Base-by-base conservation (phyloP, 2,888 invertebrate species). In the Scrobipalpa costella region DNA sequence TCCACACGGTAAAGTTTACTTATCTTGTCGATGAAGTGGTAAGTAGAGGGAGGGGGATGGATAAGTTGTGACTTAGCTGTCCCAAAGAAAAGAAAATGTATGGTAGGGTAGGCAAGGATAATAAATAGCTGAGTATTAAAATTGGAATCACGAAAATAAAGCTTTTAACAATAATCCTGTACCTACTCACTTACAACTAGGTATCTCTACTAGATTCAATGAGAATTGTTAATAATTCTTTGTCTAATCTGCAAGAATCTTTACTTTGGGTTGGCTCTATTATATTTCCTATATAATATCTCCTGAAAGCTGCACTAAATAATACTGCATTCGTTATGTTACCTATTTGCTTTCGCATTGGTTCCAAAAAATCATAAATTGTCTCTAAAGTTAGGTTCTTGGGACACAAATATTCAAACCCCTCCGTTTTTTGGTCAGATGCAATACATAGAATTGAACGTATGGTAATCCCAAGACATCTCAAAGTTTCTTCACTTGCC, bases 201-300 rank as follows among this genome's bases (percentile, higher is more conserved):
- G n/a, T n/a, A 13, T 19, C 13, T 38, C 2, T 38, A 8, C n/a
- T 61, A 38, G 52, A 21, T 52, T 52, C 52, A n/a, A 61, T 21
- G 21, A 61, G 52, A 52, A 61, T 21, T 38, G 61, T 19, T 21
- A 61, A 38, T 27, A 61, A 52, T 15, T 61, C 61, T 61, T 61
- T 61, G 27, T 61, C 61, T 40, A 61, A 38, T 21, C 36, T 38
- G 38, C 61, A 61, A 7, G 38, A 52, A 52, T 52, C 52, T 13
- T 38, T 50, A n/a, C 17, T 38, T 52, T 61, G 52, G 1, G 61
- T 36, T 52, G 52, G 52, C 11, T 52, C 52, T 27, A 61, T 61
- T 17, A 61, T 13, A 38, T 61, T 61, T 38, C 52, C 61, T 21
- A 61, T 7, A 19, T 52, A 61, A 38, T 17, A 61, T 21, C 52